Base-by-base conservation (phyloP, 2,888 invertebrate species). In the Dynastes hyllus region DNA sequence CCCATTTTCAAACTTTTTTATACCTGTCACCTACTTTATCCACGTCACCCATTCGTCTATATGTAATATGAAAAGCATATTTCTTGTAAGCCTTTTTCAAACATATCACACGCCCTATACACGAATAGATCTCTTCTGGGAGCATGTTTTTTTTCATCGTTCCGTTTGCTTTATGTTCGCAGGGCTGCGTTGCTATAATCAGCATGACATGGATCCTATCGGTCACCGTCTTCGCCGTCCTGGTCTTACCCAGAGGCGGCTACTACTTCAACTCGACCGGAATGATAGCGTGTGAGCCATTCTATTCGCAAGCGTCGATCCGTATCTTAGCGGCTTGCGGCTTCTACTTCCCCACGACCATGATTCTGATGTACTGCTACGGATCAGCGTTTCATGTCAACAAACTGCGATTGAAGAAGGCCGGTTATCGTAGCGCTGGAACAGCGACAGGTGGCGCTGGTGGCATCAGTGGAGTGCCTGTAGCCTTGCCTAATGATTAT, bases 361-460 rank as follows among this genome's bases (percentile, higher is more conserved):
- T 96, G 96, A 95, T 96, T 80, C 91, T 96, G 85, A 96, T 96
- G 96, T 96, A 96, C 88, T 96, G 96, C 89, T 96, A 96, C 87
- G 96, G 96, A 50, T 96, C 96, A 29, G 96, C 96, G 70, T 96
- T 96, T 88, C 96, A 96, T 89, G 95, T 95, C 86, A 96, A 95
- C 90, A 95, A 95, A 89, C 92, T 94, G 82, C 92, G 95, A 45
- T 91, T 92, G 82, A 93, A 93, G 88, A 90, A 89, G 83, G 76
- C 78, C 51, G 76, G 87, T 84, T 80, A 85, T 85, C 27, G 84
- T 87, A 55, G 89, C 27, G 37, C 37, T 22, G 58, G 55, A 13
- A 40, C 16, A 53, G n/a, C 51, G 51, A 45, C 70, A 58, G 32
- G 29, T 32, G 67, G 67, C 29, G 63, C 6, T 32, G 63, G 63